Base-by-base conservation (phyloP, 2,113 vertebrate species). In the Nothobranchius furzeri region DNA sequence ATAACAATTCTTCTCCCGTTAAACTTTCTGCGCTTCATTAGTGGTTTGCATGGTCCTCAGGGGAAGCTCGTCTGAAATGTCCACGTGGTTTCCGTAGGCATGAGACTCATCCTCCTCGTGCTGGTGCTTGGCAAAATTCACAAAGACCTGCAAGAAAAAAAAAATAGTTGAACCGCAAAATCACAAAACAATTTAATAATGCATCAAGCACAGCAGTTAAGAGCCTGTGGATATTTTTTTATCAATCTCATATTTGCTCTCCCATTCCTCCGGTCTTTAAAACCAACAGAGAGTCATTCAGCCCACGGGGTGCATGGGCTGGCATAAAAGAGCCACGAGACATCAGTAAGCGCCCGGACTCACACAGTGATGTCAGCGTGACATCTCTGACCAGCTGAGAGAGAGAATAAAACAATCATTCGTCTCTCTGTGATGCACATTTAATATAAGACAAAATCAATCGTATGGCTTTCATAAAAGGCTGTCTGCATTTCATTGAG, bases 121-220 rank as follows among this genome's bases (percentile, higher is more conserved):
- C 61, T 92, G 89, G 40, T 87, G 68, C 15, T 30, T 82, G 0
- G 91, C 91, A 82, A 92, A 92, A 73, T 90, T 92, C 64, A 92
- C 91, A 73, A 92, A 92, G 50, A 92, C 90, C 91, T 92, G 82
- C n/a, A 74, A 77, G 43, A 36, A 48, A 70, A 10, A 47, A 45
- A 40, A 50, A 55, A 14, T 4, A 15, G 58, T 48, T 78, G 63
- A 64, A 43, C 56, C 17, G 24, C 20, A 56, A 75, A 63, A 20
- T 10, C 66, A 68, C 76, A 37, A 57, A 17, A 57, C 59, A 20
- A 53, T 30, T 30, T 30, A 30, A 30, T 30, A 70, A 42, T 51
- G 45, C 20, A 17, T 42, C 9, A 59, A 17, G 64, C 14, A 63
- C 15, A 35, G 10, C 2, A 7, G n/a, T 49, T 20, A 75, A 70